Evolutionary conservation across 2,888 invertebrate species (phyloP), one percentile per base, ranked within the genome.

Genomic region (Xestia c-nigrum): DNA sequence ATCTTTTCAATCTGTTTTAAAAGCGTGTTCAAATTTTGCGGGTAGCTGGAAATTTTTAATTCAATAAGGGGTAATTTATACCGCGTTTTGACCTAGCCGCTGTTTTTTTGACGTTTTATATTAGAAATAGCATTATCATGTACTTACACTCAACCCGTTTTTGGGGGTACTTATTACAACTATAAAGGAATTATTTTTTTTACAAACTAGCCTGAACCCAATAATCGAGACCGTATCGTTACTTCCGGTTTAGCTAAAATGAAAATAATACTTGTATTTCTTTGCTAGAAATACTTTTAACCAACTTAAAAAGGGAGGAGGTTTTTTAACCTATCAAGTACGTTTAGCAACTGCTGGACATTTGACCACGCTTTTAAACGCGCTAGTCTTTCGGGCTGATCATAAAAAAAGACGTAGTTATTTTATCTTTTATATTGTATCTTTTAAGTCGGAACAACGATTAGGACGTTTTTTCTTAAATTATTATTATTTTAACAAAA

Each of bases 381-480:
- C 75, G 70, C 87, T 87, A 87, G 87, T 87, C 86, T 80, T 81
- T 83, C 83, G 78, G 87, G 87, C 81, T 87, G 87, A 87, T 77
- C 76, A 74, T 85, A 68, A 74, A 81, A 87, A 84, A 87, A 87
- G 86, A 87, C 87, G 85, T 87, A 87, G 85, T 46, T 76, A 73
- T 72, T 85, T 84, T 70, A 85, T 70, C 47, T 65, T 66, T 74
- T 79, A 65, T 74, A 77, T 73, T 69, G 43, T 84, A 83, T 74
- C 78, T 73, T 80, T 76, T 87, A 87, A 83, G 87, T 80, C 75
- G 70, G 40, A 84, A 75, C 87, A 87, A 87, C 87, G 87, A 87
- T 86, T 79, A 83, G 72, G 52, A 74, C 73, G 71, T 81, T 83
- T 50, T 83, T 78, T 67, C 80, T 88, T 84, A 87, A 80, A 85